Evolutionary conservation across 2,888 invertebrate species (phyloP), one percentile per base, ranked within the genome.

Genomic region (Pimpla rufipes): DNA sequence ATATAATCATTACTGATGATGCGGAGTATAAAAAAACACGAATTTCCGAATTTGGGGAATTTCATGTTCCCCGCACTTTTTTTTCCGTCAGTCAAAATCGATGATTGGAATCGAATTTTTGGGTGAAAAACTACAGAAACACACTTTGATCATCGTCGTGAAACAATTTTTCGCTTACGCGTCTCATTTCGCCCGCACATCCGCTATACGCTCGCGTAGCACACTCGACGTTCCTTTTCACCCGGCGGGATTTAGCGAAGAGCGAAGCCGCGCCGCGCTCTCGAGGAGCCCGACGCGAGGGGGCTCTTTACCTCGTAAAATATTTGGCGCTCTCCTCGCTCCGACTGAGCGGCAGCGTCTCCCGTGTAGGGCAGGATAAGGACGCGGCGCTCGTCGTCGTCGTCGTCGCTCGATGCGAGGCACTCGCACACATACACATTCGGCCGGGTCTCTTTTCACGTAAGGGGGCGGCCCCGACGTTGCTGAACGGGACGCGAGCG

Each of bases 401-500:
- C 42, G 42, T n/a, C 50, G 35, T 71, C 62, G 64, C 76, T 59
- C 73, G 59, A 64, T 59, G 75, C 66, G 80, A 78, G 62, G 74
- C 59, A 21, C 84, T 3, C 29, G 5, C 29, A 29, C 29, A 3
- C 29, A 29, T 5, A 29, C 29, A 29, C 83, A 81, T 85, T 83
- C 83, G 80, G 42, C 80, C 29, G 29, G 29, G 29, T 29, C 29
- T 84, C 88, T 86, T 87, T 85, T 76, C 83, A 83, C 81, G 84
- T 57, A 85, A 86, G 80, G 57, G 79, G 74, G 42, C 35, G 59
- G 42, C 71, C 73, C 71, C 29, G 29, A 29, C 5, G 79, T 66
- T n/a, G n/a, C n/a, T 77, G 74, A 81, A 79, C 68, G 85, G 79
- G 71, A 85, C 85, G 84, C 85, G 84, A 74, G 67, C 57, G 75